Conservation (phyloP, 2,113 vertebrate species). For the Percopsis transmontana region DNA sequence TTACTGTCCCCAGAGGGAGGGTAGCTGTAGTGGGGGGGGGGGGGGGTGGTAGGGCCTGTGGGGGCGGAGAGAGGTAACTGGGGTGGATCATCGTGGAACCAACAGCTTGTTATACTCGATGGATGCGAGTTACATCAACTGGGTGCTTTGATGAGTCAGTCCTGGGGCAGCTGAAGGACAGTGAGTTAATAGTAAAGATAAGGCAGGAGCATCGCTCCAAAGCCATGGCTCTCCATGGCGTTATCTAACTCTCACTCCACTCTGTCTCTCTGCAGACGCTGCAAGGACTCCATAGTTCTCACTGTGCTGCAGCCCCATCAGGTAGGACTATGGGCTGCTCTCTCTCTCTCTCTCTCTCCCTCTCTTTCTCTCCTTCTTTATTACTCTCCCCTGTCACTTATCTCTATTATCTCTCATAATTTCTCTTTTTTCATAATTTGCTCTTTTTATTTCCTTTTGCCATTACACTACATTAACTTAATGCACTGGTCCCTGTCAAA, state of each 20-base stretch:
- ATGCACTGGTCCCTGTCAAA: constrained; percentile 7
- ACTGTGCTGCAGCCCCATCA: constrained; percentile 95
- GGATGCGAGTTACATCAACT: constrained; percentile 42
- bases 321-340: constrained; percentile 76
- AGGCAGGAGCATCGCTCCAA: constrained; percentile 50
- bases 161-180: constrained; percentile 50
- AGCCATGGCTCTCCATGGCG: constrained; percentile 22
- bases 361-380: constrained; percentile 32
- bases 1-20: constrained; percentile 78
- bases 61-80: constrained; percentile 19
- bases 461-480: not conserved
- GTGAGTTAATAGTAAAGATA: constrained; percentile 47
- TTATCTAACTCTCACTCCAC: constrained; percentile 65
- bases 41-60: constrained; percentile 24
- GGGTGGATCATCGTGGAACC: constrained; percentile 34
- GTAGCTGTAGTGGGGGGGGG: constrained; percentile 1
- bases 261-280: constrained; percentile 83
- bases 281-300: constrained; percentile 92
- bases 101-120: constrained; percentile 29
- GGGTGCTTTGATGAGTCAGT: constrained; percentile 59
- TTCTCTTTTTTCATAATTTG: constrained; percentile 7
- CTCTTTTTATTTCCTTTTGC: not conserved
- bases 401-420: constrained; percentile 23
- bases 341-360: constrained; percentile 34
- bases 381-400: not conserved